These are phyloP conservation scores for Pristionchus fissidentatus DNA, from an alignment of 2,888 invertebrate species.

Conservation along the genomic window DNA sequence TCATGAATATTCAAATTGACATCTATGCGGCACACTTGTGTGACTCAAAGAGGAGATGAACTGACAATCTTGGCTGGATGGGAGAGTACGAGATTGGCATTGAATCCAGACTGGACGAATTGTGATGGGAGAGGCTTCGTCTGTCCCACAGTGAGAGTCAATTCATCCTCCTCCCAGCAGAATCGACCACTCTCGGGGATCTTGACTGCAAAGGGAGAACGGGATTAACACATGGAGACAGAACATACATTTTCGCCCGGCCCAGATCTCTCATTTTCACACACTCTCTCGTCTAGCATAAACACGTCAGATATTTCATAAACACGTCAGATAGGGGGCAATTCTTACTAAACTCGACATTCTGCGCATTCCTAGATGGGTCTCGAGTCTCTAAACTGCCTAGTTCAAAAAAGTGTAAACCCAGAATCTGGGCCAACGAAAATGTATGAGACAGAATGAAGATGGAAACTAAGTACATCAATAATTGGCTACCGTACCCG, in stretches of 20 bases:
- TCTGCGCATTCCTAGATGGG: too few species aligned
- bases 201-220: conserved; percentile 22
- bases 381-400: too few species aligned
- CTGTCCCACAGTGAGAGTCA: conserved; percentile 77
- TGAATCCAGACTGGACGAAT: conserved; percentile 77
- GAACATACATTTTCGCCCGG: too few species aligned
- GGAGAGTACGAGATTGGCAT: conserved; percentile 76
- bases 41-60: neutral
- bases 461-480: neutral
- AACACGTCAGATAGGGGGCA: too few species aligned
- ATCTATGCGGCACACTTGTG: neutral
- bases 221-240: neutral
- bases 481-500: conserved; percentile 48
- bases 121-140: conserved; percentile 76
- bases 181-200: conserved; percentile 76
- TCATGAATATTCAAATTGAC: neutral
- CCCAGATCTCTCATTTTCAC: too few species aligned
- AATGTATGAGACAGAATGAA: too few species aligned
- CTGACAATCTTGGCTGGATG: conserved; percentile 71
- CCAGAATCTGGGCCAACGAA: too few species aligned
- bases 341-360: too few species aligned
- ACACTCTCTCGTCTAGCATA: too few species aligned
- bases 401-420: too few species aligned
- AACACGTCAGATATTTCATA: too few species aligned
- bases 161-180: conserved; percentile 86